phyloP scores from a whole-genome alignment of 2,888 invertebrate genomes.

The Meghimatium bilineatum region DNA sequence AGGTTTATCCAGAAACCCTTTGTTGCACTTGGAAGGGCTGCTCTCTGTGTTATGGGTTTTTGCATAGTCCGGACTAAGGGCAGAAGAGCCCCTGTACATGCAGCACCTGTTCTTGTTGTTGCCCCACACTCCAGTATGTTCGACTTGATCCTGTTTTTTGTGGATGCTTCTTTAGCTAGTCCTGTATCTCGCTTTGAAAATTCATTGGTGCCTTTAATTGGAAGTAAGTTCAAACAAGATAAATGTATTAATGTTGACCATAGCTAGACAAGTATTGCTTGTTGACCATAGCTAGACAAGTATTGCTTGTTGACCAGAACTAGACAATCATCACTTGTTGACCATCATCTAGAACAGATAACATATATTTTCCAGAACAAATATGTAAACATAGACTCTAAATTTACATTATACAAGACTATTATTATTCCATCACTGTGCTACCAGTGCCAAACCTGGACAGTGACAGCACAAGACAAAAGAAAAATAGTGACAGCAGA shows the following conservation, averaged over 20 bases:
- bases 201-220: constrained; percentile 88
- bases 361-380: no score
- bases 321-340: no score
- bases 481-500: no score
- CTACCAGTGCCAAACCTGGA: no score
- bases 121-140: constrained; percentile 40
- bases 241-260: not conserved
- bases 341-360: no score
- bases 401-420: no score
- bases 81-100: not conserved
- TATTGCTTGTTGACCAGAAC: no score
- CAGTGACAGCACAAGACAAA: no score
- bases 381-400: no score
- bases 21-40: constrained; percentile 36
- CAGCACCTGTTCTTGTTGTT: constrained; percentile 38
- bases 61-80: not conserved
- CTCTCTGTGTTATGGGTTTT: constrained; percentile 25
- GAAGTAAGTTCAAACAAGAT: constrained; percentile 84
- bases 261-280: not conserved
- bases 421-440: no score
- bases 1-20: constrained; percentile 35
- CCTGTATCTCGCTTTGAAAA: constrained; percentile 93
- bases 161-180: constrained; percentile 86
- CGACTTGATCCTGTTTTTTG: constrained; percentile 79
- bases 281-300: no score